These are phyloP conservation scores for Sepiola atlantica DNA, from an alignment of 2,888 invertebrate species.

Conservation along the genomic window DNA sequence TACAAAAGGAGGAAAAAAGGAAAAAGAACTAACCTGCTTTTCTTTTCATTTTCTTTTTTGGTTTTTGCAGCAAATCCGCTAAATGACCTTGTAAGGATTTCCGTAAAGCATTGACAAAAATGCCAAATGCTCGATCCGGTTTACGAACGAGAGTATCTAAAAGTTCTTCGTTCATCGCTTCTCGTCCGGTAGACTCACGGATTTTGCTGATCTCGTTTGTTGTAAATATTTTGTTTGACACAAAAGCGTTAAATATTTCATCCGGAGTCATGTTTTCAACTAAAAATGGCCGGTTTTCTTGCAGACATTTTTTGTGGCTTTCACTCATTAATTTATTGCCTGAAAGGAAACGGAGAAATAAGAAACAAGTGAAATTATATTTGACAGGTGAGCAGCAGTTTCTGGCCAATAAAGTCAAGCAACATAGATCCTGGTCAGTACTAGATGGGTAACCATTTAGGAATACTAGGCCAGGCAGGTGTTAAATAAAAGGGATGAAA, in stretches of 20 bases:
- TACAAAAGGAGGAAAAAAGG: background rate
- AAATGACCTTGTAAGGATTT: constrained; percentile 62
- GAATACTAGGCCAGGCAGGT: too few species aligned
- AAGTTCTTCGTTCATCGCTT: constrained; percentile 61
- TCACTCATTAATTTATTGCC: constrained; percentile 59
- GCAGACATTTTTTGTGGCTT: constrained; percentile 59
- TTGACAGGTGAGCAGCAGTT: background rate
- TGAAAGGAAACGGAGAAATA: constrained; percentile 45
- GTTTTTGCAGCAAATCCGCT: constrained; percentile 58
- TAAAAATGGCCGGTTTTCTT: constrained; percentile 57
- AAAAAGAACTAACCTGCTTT: constrained; percentile 52
- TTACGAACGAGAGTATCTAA: constrained; percentile 58
- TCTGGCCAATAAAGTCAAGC: too few species aligned
- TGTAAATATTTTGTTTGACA: constrained; percentile 58
- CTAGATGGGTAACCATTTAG: too few species aligned
- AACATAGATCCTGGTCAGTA: too few species aligned
- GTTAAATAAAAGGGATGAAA: too few species aligned
- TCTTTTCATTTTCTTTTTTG: constrained; percentile 55
- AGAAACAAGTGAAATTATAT: background rate
- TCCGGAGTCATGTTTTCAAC: constrained; percentile 66
- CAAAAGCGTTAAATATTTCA: constrained; percentile 63
- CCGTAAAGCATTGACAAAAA: constrained; percentile 60
- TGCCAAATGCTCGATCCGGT: constrained; percentile 61
- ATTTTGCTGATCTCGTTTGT: constrained; percentile 57
- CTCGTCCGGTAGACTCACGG: constrained; percentile 57